These are phyloP conservation scores for Mormyrus proboscirostris DNA, from an alignment of 2,797 vertebrate species.

Conservation along the genomic window DNA sequence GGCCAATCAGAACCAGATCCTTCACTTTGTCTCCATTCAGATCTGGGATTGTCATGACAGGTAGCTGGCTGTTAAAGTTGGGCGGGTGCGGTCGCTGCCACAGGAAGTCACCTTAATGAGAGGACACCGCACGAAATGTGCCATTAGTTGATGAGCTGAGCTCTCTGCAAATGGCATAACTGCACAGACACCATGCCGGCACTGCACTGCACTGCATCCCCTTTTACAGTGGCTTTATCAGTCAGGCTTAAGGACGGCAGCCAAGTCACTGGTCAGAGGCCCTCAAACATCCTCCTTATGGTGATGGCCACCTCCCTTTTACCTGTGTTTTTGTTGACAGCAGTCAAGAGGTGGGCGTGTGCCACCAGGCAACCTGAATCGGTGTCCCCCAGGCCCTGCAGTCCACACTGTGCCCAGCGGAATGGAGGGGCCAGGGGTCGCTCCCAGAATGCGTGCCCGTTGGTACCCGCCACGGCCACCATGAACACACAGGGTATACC, in stretches of 20 bases:
- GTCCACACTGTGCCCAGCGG: constrained; percentile 67
- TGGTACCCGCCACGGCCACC: constrained; percentile 71
- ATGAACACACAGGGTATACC: constrained; percentile 75
- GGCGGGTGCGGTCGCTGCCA: constrained; percentile 50
- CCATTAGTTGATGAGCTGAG: neutral
- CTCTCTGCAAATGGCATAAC: neutral
- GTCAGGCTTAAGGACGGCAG: neutral
- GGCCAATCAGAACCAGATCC: constrained; percentile 71
- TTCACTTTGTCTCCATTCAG: constrained; percentile 60
- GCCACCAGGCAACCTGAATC: constrained; percentile 66
- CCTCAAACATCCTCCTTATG: neutral
- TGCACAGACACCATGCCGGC: neutral
- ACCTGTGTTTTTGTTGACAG: constrained; percentile 64
- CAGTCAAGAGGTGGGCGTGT: constrained; percentile 54
- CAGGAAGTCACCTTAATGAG: constrained; percentile 37
- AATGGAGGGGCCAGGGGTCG: constrained; percentile 57
- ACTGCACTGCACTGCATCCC: neutral
- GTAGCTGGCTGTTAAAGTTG: constrained; percentile 36
- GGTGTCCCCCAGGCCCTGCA: constrained; percentile 31
- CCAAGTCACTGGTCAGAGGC: neutral
- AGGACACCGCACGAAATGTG: neutral
- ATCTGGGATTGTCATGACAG: constrained; percentile 68
- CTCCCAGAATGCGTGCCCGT: constrained; percentile 72
- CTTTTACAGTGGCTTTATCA: neutral
- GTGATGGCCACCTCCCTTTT: constrained; percentile 9